Evolutionary conservation across 1,140 invertebrate genomes (phyloP), one percentile per base, ranked within the genome.

Genomic region (Contarinia nasturtii): DNA sequence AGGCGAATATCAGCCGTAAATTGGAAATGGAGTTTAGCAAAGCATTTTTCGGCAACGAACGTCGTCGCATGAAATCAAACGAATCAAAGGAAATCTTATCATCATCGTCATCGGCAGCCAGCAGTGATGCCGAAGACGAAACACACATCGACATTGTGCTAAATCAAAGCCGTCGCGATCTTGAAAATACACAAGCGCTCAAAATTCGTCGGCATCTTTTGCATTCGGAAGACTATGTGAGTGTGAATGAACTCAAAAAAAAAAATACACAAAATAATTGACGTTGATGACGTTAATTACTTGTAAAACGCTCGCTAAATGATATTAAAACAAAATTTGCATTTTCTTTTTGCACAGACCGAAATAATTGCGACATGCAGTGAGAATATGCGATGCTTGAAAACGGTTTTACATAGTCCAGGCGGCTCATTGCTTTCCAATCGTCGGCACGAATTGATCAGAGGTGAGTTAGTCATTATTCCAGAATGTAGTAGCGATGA

Each of bases 351-450:
- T n/a, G n/a, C 10, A 53, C 66, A 87, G 83, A 73, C 70, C 50
- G 82, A 86, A 63, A 70, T 86, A 49, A 67, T 80, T 54, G 74
- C 74, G 40, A 80, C 79, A 38, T 85, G 82, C 62, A 71, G 74
- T 56, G 79, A 83, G 54, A 83, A 84, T 58, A 72, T 82, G 45
- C 71, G 69, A 48, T 80, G 74, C 56, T 67, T 84, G 56, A 68
- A 75, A 56, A 59, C 69, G 17, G 66, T 81, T 47, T 55, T 78
- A 43, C 55, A 53, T 27, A 65, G 63, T 20, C 61, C 60, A 19
- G 55, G 58, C 33, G 59, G 59, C 45, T 59, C 56, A 36, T 57
- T 63, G 41, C 47, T 63, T 10, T 63, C 61, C 18, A 49, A 52
- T 18, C 54, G 56, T 19, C 61, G 61, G 52, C 49, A 54, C 44